Evolutionary conservation across 2,113 vertebrate species (phyloP), one percentile per base, ranked within the genome.

Genomic region (Neopipo cinnamomea): DNA sequence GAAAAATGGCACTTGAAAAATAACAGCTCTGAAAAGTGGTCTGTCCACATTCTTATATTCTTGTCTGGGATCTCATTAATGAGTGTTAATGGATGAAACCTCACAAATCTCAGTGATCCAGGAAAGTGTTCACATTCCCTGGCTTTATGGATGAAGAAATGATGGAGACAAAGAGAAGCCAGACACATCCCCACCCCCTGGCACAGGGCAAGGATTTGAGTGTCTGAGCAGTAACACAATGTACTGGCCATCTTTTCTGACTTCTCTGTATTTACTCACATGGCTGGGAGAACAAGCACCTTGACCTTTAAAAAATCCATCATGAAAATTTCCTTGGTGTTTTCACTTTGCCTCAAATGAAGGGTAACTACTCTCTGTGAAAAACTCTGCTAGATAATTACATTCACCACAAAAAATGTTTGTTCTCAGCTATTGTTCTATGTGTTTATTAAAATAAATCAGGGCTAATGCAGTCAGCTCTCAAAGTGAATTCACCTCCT

Each of bases 391-490:
- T 58, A 52, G 20, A 31, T 81, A 94, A 95, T 92, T 92, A 92
- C 25, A 73, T 91, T 91, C 85, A 14, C 41, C 85, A 62, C 46
- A 73, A 81, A 89, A 89, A 90, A 33, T 11, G 24, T 82, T 85
- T 95, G 62, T 92, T 92, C 83, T 93, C 55, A 83, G 66, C 42
- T 93, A 62, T 83, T 91, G 76, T 89, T 94, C 66, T 22, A 7
- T 41, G 72, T 85, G 70, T 91, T 96, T 79, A 94, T 90, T 95
- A 87, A 90, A 91, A 95, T 87, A 93, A 95, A 91, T 92, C 82
- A 95, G 37, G 55, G 46, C 18, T 95, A 96, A 97, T 91, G 66
- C 63, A 82, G 39, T 56, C 42, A 12, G 20, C 5, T 91, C 61
- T 91, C 70, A 67, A 61, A 80, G 46, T 55, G 27, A 91, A 85